Evolutionary conservation across 2,113 vertebrate genomes (phyloP).

Genomic region (Enhydra lutris): DNA sequence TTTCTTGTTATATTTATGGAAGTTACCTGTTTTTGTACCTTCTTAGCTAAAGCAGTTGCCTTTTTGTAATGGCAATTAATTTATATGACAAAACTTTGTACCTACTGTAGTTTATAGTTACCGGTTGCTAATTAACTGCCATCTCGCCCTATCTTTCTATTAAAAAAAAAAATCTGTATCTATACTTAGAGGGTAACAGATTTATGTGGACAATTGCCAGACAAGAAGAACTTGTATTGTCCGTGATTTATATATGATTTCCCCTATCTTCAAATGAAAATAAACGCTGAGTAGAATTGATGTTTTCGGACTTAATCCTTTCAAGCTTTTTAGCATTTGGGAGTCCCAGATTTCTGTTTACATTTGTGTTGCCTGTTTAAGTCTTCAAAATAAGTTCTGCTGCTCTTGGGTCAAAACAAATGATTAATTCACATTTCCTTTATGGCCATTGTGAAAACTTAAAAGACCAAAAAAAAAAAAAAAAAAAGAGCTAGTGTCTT

Average conservation of each 20-base stretch:
- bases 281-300: slow-evolving; percentile 81
- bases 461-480: background rate
- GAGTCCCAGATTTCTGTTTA: slow-evolving; percentile 44
- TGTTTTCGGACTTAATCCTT: slow-evolving; percentile 73
- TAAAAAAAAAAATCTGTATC: slow-evolving; percentile 75
- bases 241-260: slow-evolving; percentile 84
- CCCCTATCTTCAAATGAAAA: slow-evolving; percentile 80
- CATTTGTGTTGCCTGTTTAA: slow-evolving; percentile 41
- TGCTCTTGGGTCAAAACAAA: slow-evolving; percentile 53
- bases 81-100: slow-evolving; percentile 86
- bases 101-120: slow-evolving; percentile 80
- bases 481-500: background rate
- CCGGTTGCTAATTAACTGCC: slow-evolving; percentile 80
- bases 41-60: slow-evolving; percentile 84
- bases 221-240: slow-evolving; percentile 76
- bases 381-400: slow-evolving; percentile 58
- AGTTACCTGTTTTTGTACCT: slow-evolving; percentile 85
- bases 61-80: slow-evolving; percentile 88
- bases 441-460: slow-evolving; percentile 28
- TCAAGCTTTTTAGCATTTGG: slow-evolving; percentile 28
- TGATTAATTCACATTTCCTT: background rate
- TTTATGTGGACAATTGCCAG: slow-evolving; percentile 76
- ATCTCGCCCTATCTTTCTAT: slow-evolving; percentile 84
- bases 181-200: slow-evolving; percentile 71
- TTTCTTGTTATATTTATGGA: slow-evolving; percentile 87